These are phyloP conservation scores for Zingel zingel DNA, from an alignment of 2,113 vertebrate species.

Conservation along the genomic window DNA sequence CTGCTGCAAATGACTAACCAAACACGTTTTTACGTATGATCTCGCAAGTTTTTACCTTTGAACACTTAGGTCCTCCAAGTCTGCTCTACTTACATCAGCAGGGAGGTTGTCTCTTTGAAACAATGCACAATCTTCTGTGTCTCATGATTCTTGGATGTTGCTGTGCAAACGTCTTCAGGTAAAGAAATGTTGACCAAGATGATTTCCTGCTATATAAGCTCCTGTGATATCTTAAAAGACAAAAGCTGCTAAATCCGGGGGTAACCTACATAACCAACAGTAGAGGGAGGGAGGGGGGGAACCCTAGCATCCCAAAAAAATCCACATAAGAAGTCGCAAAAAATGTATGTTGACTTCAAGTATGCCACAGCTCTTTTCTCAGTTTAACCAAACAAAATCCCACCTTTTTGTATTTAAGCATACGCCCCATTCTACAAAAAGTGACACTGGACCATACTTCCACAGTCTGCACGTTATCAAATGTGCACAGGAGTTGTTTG, in stretches of 20 bases:
- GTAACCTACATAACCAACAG: not conserved
- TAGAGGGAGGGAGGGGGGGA: too few species aligned
- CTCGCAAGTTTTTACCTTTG: not conserved
- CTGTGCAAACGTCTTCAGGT: not conserved
- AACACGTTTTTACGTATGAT: not conserved
- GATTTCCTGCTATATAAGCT: not conserved
- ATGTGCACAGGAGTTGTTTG: not conserved
- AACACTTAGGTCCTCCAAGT: not conserved
- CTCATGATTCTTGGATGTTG: not conserved
- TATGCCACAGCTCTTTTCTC: not conserved
- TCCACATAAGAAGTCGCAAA: not conserved
- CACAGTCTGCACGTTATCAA: not conserved
- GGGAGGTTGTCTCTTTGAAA: conserved; percentile 5
- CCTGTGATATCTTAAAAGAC: not conserved
- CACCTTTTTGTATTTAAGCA: not conserved
- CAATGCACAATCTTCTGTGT: not conserved
- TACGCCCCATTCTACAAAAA: not conserved
- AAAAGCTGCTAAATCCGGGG: not conserved
- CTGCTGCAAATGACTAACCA: not conserved
- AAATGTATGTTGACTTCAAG: not conserved
- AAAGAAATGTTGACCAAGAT: not conserved
- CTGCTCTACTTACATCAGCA: conserved; percentile 27
- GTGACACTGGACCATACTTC: not conserved
- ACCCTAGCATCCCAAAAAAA: not conserved
- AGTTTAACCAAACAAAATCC: not conserved